These are phyloP conservation scores for Synergus gifuensis DNA, from an alignment of 2,888 invertebrate genomes.

Conservation along the genomic window DNA sequence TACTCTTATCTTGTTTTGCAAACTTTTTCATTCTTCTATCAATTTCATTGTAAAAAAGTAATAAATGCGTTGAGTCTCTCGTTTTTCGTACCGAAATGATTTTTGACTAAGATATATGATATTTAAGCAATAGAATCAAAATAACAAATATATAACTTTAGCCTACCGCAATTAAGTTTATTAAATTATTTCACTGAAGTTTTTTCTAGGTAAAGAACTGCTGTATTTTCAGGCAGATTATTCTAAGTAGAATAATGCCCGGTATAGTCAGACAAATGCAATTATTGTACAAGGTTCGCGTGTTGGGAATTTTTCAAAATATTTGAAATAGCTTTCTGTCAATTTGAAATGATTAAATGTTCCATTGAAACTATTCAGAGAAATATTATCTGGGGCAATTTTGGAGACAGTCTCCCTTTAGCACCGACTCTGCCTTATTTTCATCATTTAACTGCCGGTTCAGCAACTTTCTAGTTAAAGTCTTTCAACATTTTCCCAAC, in stretches of 20 bases:
- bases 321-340: not conserved
- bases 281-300: no score
- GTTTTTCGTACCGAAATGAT: not conserved
- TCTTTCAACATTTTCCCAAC: constrained; percentile 20
- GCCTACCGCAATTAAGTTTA: no score
- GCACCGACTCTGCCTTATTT: not conserved
- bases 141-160: not conserved
- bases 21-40: not conserved
- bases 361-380: not conserved
- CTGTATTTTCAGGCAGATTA: no score
- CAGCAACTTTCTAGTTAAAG: constrained; percentile 36
- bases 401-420: not conserved
- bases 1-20: not conserved
- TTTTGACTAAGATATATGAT: not conserved
- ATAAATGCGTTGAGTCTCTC: not conserved
- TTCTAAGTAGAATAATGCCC: no score
- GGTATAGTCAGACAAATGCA: no score
- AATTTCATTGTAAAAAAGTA: not conserved
- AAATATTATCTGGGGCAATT: not conserved
- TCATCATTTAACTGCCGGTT: constrained; percentile 23
- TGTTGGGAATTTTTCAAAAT: no score
- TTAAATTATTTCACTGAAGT: no score
- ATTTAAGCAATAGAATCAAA: not conserved
- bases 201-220: no score
- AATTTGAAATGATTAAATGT: not conserved